A percentile compares a stretch with the other conserved stretches of the same genome.
phyloP scores from a whole-genome alignment of 2,113 vertebrate species.

The Semnornis frantzii region DNA sequence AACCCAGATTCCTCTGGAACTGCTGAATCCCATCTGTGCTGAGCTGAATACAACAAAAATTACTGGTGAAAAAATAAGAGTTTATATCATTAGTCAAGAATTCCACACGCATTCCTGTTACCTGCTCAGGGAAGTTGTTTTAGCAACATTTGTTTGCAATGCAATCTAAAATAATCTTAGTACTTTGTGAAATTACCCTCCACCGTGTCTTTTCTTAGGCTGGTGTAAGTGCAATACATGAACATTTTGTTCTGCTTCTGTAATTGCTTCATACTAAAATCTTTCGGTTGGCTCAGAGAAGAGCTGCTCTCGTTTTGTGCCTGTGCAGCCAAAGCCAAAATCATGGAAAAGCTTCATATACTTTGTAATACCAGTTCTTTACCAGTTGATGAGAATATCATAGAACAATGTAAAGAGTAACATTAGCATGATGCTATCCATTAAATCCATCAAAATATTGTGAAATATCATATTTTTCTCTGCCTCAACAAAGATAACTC shows the following conservation, averaged over 20 bases:
- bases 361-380: not conserved
- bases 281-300: not conserved
- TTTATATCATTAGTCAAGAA: not conserved
- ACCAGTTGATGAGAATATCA: not conserved
- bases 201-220: not conserved
- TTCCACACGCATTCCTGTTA: not conserved
- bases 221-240: not conserved
- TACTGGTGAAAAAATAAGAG: fast-evolving
- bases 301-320: not conserved
- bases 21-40: not conserved
- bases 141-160: not conserved
- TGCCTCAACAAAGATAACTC: not conserved
- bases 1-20: not conserved
- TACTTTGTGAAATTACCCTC: not conserved
- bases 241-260: not conserved
- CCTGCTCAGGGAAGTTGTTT: not conserved
- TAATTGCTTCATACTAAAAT: not conserved
- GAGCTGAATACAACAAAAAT: not conserved
- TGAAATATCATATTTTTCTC: not conserved
- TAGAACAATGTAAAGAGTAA: not conserved
- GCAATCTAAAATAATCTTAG: not conserved
- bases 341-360: not conserved
- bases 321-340: not conserved
- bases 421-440: not conserved
- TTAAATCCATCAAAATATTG: not conserved